Conservation (phyloP, 2,797 vertebrate genomes). For the Capromys pilorides region DNA sequence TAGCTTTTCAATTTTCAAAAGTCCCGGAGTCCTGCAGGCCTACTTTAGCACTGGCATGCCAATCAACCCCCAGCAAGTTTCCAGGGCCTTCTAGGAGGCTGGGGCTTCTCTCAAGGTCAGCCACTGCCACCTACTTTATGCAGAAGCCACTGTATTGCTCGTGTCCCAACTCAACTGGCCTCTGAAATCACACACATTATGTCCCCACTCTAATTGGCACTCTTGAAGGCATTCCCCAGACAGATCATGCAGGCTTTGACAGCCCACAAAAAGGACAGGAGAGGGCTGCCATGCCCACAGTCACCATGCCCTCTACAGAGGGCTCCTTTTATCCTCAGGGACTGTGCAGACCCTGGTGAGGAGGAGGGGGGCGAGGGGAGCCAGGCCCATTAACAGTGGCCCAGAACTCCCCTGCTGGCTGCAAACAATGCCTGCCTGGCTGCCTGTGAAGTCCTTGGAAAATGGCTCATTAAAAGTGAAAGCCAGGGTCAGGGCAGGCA, state of each 20-base stretch:
- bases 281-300: not conserved
- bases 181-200: slow-evolving; percentile 44
- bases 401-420: slow-evolving; percentile 39
- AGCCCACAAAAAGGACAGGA: slow-evolving; percentile 1
- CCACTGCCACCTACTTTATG: not conserved
- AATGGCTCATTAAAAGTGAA: slow-evolving; percentile 68
- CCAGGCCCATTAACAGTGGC: not conserved
- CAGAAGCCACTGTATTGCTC: not conserved
- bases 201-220: slow-evolving; percentile 33
- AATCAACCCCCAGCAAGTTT: slow-evolving; percentile 5
- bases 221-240: slow-evolving; percentile 47
- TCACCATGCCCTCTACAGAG: not conserved
- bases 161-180: not conserved
- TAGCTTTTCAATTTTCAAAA: slow-evolving; percentile 51
- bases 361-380: not conserved
- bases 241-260: not conserved
- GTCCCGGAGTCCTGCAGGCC: not conserved
- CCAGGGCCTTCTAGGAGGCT: not conserved
- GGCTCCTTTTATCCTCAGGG: slow-evolving; percentile 26
- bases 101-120: slow-evolving; percentile 9
- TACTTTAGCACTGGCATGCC: not conserved
- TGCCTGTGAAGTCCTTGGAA: slow-evolving; percentile 40
- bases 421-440: slow-evolving; percentile 48
- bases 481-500: slow-evolving; percentile 21
- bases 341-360: not conserved